A percentile compares a stretch with the other conserved stretches of the same genome.
Evolutionary conservation across 1,140 invertebrate species (phyloP).

Genomic region (Wasmannia auropunctata): DNA sequence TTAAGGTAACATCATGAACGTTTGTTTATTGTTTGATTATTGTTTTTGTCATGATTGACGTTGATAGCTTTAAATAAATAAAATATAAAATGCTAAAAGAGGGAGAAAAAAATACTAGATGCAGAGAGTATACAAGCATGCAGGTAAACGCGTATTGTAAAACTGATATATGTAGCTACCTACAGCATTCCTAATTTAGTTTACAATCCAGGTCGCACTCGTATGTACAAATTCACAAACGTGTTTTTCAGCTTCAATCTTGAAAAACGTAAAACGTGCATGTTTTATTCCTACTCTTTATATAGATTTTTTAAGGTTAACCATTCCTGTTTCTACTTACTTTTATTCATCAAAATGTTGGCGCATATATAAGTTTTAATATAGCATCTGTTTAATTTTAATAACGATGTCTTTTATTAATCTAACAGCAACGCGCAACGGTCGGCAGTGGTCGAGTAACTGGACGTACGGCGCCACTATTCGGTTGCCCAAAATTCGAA

Average conservation of each 20-base stretch:
- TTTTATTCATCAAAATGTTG: background rate
- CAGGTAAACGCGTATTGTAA: background rate
- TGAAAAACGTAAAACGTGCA: background rate
- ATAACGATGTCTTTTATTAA: background rate
- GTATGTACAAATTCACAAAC: background rate
- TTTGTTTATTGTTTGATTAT: constrained; percentile 4
- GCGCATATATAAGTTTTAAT: background rate
- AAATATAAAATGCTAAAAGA: background rate
- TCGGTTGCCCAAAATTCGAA: background rate
- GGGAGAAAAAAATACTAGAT: background rate
- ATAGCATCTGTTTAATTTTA: background rate
- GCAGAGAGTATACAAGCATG: background rate
- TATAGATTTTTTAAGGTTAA: background rate
- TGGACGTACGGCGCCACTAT: background rate
- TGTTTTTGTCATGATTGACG: background rate
- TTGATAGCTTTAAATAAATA: constrained; percentile 9
- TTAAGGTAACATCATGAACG: background rate
- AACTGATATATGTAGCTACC: background rate
- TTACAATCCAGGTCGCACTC: background rate
- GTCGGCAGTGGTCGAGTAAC: background rate
- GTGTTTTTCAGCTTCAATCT: background rate
- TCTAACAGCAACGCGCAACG: background rate
- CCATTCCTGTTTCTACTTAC: background rate
- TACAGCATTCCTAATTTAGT: background rate
- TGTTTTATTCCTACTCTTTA: background rate